These are phyloP conservation scores for Lateolabrax maculatus DNA, from an alignment of 2,797 vertebrate genomes.

Conservation along the genomic window DNA sequence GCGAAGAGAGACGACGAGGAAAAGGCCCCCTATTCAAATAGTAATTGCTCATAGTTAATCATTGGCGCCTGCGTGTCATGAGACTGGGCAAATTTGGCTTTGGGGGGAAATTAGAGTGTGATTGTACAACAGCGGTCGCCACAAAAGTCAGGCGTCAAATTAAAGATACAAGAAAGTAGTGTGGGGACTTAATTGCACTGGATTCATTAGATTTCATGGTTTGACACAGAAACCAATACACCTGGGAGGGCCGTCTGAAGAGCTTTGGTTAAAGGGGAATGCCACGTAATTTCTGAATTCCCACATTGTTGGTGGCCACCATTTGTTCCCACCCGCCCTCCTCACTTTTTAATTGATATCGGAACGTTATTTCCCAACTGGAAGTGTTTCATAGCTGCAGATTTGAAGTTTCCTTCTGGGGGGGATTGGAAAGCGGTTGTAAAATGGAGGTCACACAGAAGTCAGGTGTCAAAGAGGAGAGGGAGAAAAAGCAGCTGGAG, in stretches of 20 bases:
- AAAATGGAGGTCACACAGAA: slow-evolving; percentile 19
- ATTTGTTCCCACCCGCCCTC: slow-evolving; percentile 15
- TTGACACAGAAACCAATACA: slow-evolving; percentile 76
- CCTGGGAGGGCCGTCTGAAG: slow-evolving; percentile 65
- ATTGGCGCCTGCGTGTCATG: slow-evolving; percentile 77
- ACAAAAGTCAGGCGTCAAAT: slow-evolving; percentile 77
- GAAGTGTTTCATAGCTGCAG: slow-evolving; percentile 22
- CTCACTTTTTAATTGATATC: slow-evolving; percentile 69
- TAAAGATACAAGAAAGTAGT: slow-evolving; percentile 77
- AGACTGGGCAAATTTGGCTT: slow-evolving; percentile 79
- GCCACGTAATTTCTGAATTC: slow-evolving; percentile 66
- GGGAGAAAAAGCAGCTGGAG: not conserved
- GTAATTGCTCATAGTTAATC: slow-evolving; percentile 84
- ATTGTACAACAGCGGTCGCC: slow-evolving; percentile 76
- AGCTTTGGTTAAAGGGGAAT: slow-evolving; percentile 67
- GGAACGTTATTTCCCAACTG: slow-evolving; percentile 32
- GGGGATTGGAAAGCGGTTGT: not conserved
- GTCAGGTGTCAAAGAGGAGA: slow-evolving; percentile 32
- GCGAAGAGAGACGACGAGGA: slow-evolving; percentile 46
- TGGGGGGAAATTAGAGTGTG: slow-evolving; percentile 79
- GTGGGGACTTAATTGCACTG: slow-evolving; percentile 67
- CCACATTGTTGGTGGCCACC: slow-evolving; percentile 27
- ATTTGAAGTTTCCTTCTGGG: slow-evolving; percentile 25
- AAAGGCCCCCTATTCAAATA: slow-evolving; percentile 65
- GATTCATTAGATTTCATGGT: slow-evolving; percentile 74